phyloP scores from a whole-genome alignment of 2,113 vertebrate genomes.

The Argyrosomus japonicus region DNA sequence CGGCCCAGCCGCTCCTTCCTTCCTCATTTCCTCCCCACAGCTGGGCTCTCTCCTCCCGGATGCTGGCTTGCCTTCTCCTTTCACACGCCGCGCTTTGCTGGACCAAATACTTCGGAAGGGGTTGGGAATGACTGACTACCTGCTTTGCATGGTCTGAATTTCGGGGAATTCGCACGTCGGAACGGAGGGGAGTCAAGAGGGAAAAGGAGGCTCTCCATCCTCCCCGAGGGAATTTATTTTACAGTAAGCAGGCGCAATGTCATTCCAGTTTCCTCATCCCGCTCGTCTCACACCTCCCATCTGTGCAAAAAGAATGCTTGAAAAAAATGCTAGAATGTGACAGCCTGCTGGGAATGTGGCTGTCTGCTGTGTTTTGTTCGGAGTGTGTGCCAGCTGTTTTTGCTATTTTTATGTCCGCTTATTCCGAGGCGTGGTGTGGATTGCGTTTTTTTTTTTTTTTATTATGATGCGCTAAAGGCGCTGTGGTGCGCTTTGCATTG shows the following conservation, averaged over 20 bases:
- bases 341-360: constrained; percentile 58
- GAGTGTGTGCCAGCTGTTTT: constrained; percentile 63
- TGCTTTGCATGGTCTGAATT: constrained; percentile 76
- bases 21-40: constrained; percentile 70
- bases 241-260: constrained; percentile 82
- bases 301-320: constrained; percentile 30
- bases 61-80: constrained; percentile 61
- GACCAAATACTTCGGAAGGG: constrained; percentile 59
- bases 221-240: constrained; percentile 74
- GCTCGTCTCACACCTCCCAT: constrained; percentile 53
- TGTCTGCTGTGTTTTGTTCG: constrained; percentile 42
- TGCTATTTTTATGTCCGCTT: constrained; percentile 12
- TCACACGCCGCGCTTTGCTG: constrained; percentile 20
- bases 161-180: constrained; percentile 69
- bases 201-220: constrained; percentile 70
- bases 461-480: constrained; percentile 45
- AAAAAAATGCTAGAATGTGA: constrained; percentile 28
- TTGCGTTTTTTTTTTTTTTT: constrained; percentile 20
- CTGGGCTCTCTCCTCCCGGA: constrained; percentile 67
- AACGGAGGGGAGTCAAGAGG: constrained; percentile 74
- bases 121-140: constrained; percentile 66
- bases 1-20: constrained; percentile 77
- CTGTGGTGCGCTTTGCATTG: constrained; percentile 59
- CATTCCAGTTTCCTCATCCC: constrained; percentile 59
- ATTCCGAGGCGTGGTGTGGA: constrained; percentile 47